Evolutionary conservation across 2,797 vertebrate species (phyloP).

Genomic region (Malurus leucopterus): DNA sequence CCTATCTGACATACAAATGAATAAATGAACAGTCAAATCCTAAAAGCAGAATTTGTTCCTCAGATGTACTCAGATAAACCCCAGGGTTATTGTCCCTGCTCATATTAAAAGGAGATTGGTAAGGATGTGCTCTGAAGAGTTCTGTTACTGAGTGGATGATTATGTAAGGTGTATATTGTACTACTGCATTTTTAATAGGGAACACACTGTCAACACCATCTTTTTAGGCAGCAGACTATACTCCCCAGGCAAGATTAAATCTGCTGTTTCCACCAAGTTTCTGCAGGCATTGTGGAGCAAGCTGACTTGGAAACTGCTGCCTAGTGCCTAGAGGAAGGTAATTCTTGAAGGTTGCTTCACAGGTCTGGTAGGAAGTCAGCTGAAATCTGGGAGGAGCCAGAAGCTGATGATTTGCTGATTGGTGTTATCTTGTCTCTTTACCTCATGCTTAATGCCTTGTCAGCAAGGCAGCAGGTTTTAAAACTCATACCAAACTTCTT

Average conservation of each 20-base stretch:
- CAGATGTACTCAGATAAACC: background rate
- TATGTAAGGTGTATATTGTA: slow-evolving; percentile 1
- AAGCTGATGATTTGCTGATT: background rate
- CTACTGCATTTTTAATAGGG: slow-evolving; percentile 27
- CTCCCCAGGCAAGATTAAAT: slow-evolving; percentile 35
- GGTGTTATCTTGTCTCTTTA: background rate
- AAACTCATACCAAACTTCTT: background rate
- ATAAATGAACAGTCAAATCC: background rate
- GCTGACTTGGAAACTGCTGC: slow-evolving; percentile 25
- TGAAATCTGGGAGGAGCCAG: slow-evolving; percentile 20
- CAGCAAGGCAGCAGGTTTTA: background rate
- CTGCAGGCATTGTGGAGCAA: slow-evolving; percentile 18
- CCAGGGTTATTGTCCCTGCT: background rate
- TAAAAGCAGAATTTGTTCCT: background rate
- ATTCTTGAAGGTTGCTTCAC: slow-evolving; percentile 37
- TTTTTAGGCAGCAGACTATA: slow-evolving; percentile 6
- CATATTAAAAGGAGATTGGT: background rate
- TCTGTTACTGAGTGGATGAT: background rate
- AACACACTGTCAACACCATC: slow-evolving; percentile 30
- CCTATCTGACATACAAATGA: background rate
- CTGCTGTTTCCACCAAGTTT: slow-evolving; percentile 35
- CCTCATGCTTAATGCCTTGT: background rate
- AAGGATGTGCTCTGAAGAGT: background rate
- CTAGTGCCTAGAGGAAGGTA: background rate
- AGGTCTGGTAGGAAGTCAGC: background rate